Evolutionary conservation across 2,797 vertebrate genomes (phyloP), one percentile per base, ranked within the genome.

Genomic region (Parauchenoglanis punctatus): DNA sequence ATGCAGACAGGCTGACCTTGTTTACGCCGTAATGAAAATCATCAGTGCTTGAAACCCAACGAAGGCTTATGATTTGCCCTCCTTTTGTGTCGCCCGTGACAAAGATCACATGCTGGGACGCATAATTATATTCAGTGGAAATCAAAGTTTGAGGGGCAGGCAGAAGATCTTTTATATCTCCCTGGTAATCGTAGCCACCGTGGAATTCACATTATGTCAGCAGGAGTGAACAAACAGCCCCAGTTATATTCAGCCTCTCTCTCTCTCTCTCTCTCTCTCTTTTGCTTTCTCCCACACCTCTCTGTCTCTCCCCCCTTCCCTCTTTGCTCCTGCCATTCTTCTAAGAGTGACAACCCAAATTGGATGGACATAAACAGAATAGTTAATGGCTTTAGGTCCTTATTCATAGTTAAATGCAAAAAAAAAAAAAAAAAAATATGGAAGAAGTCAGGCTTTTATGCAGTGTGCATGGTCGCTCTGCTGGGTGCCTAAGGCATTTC

Each of bases 161-260:
- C 88, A 85, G 90, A 90, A 88, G 87, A 89, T 90, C 85, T 83
- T 86, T 91, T 87, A 78, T 87, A 83, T 91, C 86, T 90, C 87
- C 81, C 73, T 89, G 86, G 89, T 91, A 90, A 91, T 92, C 84
- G 52, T 4, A 85, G 83, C 84, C 84, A 73, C 75, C 1, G 49
- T 87, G 85, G 90, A 89, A 91, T 90, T 90, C 89, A 87, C 89
- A 88, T 89, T 92, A 88, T 89, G 81, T 89, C 88, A 76, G 87
- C 89, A 85, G 86, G 82, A 83, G 82, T 88, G 86, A 90, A 89
- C 90, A 91, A 89, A 90, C 88, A 86, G 76, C 59, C 46, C 59
- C 72, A 67, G 83, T 89, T 81, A 85, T 65, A 88, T 85, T 61
- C 77, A 78, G 40, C 73, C 52, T 73, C 31, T 23, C 23, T 77